A percentile compares a stretch with the other conserved stretches of the same genome.
Evolutionary conservation across 2,888 invertebrate genomes (phyloP).

Genomic region (Callyntrura guangdongensis): DNA sequence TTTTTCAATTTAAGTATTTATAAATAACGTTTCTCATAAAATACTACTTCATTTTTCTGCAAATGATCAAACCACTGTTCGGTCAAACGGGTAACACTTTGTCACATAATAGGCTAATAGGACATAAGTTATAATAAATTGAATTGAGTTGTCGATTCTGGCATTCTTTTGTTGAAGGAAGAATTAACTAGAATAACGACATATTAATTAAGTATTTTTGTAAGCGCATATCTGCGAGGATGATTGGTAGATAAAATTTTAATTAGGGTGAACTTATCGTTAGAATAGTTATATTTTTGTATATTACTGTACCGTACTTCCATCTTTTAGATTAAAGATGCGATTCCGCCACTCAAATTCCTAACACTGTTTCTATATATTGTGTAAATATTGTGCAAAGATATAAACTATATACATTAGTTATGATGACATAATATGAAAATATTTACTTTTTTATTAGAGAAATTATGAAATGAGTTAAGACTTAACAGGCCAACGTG

Average conservation of each 20-base stretch:
- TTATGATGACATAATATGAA: background rate
- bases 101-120: conserved; percentile 56
- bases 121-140: too few species aligned
- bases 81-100: conserved; percentile 81
- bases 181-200: too few species aligned
- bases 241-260: too few species aligned
- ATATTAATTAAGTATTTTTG: conserved; percentile 51
- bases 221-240: background rate
- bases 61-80: conserved; percentile 66
- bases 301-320: too few species aligned
- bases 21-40: background rate
- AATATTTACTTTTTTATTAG: background rate
- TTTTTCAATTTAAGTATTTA: background rate
- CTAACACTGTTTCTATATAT: conserved; percentile 50
- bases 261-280: too few species aligned
- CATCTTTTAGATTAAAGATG: conserved; percentile 30
- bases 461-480: too few species aligned
- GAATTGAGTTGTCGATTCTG: background rate
- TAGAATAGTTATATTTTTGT: too few species aligned
- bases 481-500: too few species aligned
- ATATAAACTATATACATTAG: background rate
- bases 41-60: background rate
- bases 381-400: too few species aligned
- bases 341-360: conserved; percentile 63
- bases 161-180: too few species aligned